Conservation (phyloP, 2,113 vertebrate genomes). For the Mus musculus region DNA sequence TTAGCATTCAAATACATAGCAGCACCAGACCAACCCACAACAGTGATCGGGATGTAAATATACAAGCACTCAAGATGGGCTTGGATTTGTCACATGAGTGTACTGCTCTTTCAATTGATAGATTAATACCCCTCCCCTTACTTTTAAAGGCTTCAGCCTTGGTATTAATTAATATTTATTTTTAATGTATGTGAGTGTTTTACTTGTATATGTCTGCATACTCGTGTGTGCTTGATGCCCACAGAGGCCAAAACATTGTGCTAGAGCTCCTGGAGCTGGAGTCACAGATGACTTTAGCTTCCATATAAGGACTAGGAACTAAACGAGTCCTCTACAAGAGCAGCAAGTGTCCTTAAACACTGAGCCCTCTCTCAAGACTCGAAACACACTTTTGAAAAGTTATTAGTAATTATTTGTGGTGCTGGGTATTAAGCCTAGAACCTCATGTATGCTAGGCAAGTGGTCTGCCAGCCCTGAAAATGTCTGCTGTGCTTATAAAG, state of each 20-base stretch:
- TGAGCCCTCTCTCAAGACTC: not conserved
- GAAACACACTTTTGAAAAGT: not conserved
- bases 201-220: not conserved
- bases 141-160: not conserved
- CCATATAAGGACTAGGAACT: not conserved
- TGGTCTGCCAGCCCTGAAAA: not conserved
- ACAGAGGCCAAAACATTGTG: not conserved
- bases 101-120: conserved; percentile 75
- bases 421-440: not conserved
- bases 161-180: not conserved
- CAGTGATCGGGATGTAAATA: conserved; percentile 23
- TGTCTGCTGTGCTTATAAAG: conserved; percentile 32
- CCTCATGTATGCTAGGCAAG: not conserved
- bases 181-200: not conserved
- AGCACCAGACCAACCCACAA: too few species aligned
- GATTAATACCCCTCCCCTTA: conserved; percentile 69
- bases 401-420: not conserved
- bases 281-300: not conserved
- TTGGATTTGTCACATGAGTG: conserved; percentile 76
- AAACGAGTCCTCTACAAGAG: not conserved
- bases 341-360: not conserved
- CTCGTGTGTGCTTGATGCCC: not conserved
- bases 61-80: conserved; percentile 55
- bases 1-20: too few species aligned
- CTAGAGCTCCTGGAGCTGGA: not conserved